Base-by-base conservation (phyloP, 2,888 invertebrate species). In the Piscicola geometra region DNA sequence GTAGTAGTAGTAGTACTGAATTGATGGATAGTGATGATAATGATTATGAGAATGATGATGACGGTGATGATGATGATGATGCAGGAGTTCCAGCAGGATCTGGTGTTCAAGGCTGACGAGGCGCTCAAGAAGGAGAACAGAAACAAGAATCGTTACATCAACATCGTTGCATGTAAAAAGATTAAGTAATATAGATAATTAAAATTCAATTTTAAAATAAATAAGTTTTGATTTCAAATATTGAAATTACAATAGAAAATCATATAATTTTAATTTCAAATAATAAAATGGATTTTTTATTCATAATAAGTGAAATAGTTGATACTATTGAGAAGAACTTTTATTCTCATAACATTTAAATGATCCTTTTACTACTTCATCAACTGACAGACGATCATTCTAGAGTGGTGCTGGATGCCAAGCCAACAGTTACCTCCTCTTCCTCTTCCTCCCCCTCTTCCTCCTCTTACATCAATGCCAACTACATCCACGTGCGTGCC, bases 161-260 rank as follows among this genome's bases (percentile, higher is more conserved):
- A 85, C 80, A 84, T 85, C 47, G 82, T 84, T 47, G 84, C 85
- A 64, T 85, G 84, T 85, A 80, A 82, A 84, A 76, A 35, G 12
- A 15, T 47, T 47, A 15, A 47, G 21, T 47, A 47, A n/a, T n/a
- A n/a, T n/a, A n/a, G n/a, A n/a, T n/a, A n/a, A n/a, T n/a, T n/a
- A n/a, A 12, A 12, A n/a, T 35, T 72, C 21, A 28, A 12, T 71
- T n/a, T n/a, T n/a, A n/a, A n/a, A n/a, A n/a, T n/a, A n/a, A n/a
- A n/a, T n/a, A n/a, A n/a, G n/a, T n/a, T n/a, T n/a, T n/a, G n/a
- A n/a, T n/a, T n/a, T n/a, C n/a, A n/a, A n/a, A n/a, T n/a, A n/a
- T n/a, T n/a, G n/a, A n/a, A n/a, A n/a, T n/a, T n/a, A n/a, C n/a
- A n/a, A n/a, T n/a, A n/a, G n/a, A n/a, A n/a, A n/a, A n/a, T n/a